Base-by-base conservation (phyloP, 2,888 invertebrate genomes). In the Meteorus colon region DNA sequence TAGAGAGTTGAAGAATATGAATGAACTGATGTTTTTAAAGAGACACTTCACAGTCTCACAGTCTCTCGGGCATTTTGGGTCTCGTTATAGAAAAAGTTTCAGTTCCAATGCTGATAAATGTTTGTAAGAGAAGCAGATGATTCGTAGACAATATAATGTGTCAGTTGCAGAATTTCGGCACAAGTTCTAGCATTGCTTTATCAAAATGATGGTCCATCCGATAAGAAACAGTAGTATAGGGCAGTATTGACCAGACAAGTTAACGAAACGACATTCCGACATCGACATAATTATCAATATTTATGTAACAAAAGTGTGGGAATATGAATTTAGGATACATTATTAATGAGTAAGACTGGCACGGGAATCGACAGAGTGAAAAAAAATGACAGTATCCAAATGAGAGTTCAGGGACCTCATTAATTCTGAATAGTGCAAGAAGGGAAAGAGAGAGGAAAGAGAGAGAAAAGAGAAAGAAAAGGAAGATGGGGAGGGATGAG, bases 371-470 rank as follows among this genome's bases (percentile, higher is more conserved):
- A 8, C 37, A 24, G 37, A n/a, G 37, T 16, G 19, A 51, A 12
- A 51, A 2, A 63, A n/a, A 12, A 51, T 19, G 27, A 19, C 16
- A 51, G 29, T 19, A 68, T 68, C 14, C 62, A 24, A 41, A 68
- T 16, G 48, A 37, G 37, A 59, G 69, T 70, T 70, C 69, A 70
- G 59, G 37, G 37, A 70, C 69, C 69, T 70, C 69, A 70, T 70
- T 70, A 70, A 70, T 70, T 70, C 34, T 70, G 69, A 70, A 34
- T 70, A 37, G 69, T 34, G 19, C n/a, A 48, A 68, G 68, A 59
- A 24, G 34, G 34, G 24, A 24, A 24, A 24, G 24, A 24, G 1
- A 24, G n/a, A 37, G 8, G 19, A 55, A n/a, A 48, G 4, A n/a
- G 55, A 55, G n/a, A 8, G 2, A 55, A 55, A n/a, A 48, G 4